These are phyloP conservation scores for Sitta europaea DNA, from an alignment of 2,113 vertebrate genomes.

Conservation along the genomic window DNA sequence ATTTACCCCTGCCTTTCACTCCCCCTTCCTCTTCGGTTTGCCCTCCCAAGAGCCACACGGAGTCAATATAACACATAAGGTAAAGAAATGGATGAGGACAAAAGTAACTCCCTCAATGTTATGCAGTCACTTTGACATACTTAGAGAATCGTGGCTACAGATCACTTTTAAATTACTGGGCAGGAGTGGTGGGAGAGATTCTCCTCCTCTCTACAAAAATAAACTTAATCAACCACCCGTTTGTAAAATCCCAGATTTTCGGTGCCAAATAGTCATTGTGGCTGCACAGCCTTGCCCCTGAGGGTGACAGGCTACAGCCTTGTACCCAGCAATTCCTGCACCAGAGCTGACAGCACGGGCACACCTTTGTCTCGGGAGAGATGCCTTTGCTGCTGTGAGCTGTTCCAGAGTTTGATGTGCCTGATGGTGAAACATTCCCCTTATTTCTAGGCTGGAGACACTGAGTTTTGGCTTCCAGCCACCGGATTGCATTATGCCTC, in stretches of 20 bases:
- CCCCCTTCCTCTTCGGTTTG: not conserved
- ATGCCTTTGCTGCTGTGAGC: not conserved
- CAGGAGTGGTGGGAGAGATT: not conserved
- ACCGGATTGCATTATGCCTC: not conserved
- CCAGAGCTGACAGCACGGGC: rapidly evolving
- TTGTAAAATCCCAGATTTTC: not conserved
- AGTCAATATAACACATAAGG: not conserved
- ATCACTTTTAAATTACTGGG: not conserved
- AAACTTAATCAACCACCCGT: not conserved
- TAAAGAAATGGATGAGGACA: not conserved
- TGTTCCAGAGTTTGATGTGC: not conserved
- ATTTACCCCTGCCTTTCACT: not conserved
- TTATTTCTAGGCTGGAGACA: not conserved
- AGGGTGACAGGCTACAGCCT: not conserved
- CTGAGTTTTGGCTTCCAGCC: constrained; percentile 21
- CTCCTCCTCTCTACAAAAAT: not conserved
- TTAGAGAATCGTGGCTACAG: not conserved
- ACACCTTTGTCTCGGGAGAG: not conserved
- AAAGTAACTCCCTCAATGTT: not conserved
- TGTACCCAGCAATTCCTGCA: not conserved
- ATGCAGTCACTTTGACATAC: not conserved
- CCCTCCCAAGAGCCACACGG: not conserved
- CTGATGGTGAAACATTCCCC: not conserved
- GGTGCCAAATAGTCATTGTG: not conserved
- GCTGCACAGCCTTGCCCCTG: not conserved